Base-by-base conservation (phyloP, 2,888 invertebrate genomes). In the Gonocerus acuteangulatus region DNA sequence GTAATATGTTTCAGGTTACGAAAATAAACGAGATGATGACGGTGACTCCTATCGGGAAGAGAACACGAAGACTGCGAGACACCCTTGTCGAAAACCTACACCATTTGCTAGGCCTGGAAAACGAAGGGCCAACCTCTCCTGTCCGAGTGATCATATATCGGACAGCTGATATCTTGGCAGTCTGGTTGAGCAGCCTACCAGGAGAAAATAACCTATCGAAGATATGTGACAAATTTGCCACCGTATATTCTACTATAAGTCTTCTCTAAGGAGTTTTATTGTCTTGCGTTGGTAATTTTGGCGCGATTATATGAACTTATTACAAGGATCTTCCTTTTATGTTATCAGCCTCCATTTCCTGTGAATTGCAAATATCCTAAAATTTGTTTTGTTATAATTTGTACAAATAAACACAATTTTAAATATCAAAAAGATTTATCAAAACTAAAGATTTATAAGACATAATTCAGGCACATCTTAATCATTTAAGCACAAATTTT, bases 11-110 rank as follows among this genome's bases (percentile, higher is more conserved):
- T 18, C 54, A 54, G 54, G 1, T 42, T 21, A 44, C 23, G 21
- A 9, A 15, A 42, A 36, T 36, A 22, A 18, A 21, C 15, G 54
- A 54, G 44, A 54, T 54, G 54, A 42, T 54, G 54, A 22, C 54
- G 15, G 15, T 9, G 1, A 21, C 39, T 2, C 34, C 34, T 2
- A 21, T 16, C 15, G 27, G 9, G 22, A 22, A 44, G 44, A 34
- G 54, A 11, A 42, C 54, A 2, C 3, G 1, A 3, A 19, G 21
- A 21, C 15, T 54, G 2, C 7, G 4, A 34, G 4, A 19, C 2
- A 13, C 13, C 54, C n/a, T 54, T 15, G 13, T 23, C 2, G 16
- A 54, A 3, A 19, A 15, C 1, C 22, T 54, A 9, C 54, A 54
- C 22, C 34, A 27, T 6, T 16, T 22, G 11, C 1, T 27, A 34